Conservation (phyloP, 2,888 invertebrate genomes). For the Norana najaformis region DNA sequence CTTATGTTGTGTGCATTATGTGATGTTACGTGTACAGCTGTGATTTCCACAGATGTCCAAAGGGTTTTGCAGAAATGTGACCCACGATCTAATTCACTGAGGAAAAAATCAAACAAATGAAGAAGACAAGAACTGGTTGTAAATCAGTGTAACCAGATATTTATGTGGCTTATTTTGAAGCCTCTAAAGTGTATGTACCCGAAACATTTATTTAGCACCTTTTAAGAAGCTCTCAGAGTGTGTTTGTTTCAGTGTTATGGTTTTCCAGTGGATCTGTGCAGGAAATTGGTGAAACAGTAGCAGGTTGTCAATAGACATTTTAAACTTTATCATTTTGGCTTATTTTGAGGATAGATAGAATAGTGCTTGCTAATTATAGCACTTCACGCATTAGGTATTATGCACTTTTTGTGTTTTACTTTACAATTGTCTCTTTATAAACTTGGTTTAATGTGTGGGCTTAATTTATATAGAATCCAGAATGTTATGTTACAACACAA, state of each 20-base stretch:
- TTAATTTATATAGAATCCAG: neutral
- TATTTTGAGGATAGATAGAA: neutral
- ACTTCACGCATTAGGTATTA: neutral
- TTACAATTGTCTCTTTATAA: neutral
- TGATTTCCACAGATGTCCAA: neutral
- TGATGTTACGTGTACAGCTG: neutral
- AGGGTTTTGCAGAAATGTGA: neutral
- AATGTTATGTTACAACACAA: slow-evolving; percentile 10
- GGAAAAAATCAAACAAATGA: neutral
- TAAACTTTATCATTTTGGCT: neutral
- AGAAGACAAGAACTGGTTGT: neutral
- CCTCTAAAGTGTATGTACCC: too few species aligned
- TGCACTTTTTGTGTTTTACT: neutral
- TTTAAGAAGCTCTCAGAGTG: too few species aligned
- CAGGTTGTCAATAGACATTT: neutral
- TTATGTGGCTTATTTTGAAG: too few species aligned
- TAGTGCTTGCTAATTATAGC: neutral
- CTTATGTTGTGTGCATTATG: neutral
- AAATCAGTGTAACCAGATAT: too few species aligned
- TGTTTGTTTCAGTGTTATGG: too few species aligned
- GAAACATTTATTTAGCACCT: too few species aligned
- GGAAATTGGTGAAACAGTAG: neutral
- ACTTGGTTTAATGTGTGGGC: neutral
- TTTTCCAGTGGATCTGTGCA: too few species aligned
- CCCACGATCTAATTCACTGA: neutral